phyloP scores from a whole-genome alignment of 2,113 vertebrate genomes.

The Corvus moneduloides region DNA sequence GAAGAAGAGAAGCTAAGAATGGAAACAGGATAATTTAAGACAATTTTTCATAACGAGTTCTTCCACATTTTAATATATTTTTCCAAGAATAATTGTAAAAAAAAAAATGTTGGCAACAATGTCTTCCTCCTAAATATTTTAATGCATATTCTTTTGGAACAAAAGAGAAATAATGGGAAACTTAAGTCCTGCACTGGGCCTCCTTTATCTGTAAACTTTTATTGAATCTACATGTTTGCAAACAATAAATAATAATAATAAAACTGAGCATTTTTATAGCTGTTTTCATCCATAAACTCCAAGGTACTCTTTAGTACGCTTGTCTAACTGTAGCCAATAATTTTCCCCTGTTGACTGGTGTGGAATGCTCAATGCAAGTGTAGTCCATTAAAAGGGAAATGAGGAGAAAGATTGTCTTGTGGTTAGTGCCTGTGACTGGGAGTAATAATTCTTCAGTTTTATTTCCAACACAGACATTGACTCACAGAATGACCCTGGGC shows the following conservation, averaged over 20 bases:
- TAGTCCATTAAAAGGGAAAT: constrained; percentile 56
- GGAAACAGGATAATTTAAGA: neutral
- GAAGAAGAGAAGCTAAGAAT: neutral
- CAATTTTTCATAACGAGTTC: neutral
- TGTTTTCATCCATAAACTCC: constrained; percentile 42
- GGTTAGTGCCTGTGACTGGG: constrained; percentile 11
- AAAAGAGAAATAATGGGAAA: constrained; percentile 12
- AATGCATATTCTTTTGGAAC: neutral
- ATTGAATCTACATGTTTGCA: constrained; percentile 24
- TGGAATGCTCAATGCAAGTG: constrained; percentile 40
- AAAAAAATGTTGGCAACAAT: neutral
- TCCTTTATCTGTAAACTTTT: constrained; percentile 30
- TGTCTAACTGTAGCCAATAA: constrained; percentile 20
- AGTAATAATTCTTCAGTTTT: constrained; percentile 46
- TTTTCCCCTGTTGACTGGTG: constrained; percentile 16
- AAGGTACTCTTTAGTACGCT: neutral
- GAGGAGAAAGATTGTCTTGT: constrained; percentile 21
- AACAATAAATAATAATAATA: constrained; percentile 64
- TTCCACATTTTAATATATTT: neutral
- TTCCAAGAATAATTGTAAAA: neutral
- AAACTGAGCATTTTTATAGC: constrained; percentile 40
- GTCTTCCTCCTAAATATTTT: neutral
- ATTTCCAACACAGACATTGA: constrained; percentile 19
- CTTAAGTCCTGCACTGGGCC: neutral
- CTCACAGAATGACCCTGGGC: neutral